A percentile compares a stretch with the other conserved stretches of the same genome.
These are phyloP conservation scores for Callionymus lyra DNA, from an alignment of 2,113 vertebrate species.

Conservation along the genomic window DNA sequence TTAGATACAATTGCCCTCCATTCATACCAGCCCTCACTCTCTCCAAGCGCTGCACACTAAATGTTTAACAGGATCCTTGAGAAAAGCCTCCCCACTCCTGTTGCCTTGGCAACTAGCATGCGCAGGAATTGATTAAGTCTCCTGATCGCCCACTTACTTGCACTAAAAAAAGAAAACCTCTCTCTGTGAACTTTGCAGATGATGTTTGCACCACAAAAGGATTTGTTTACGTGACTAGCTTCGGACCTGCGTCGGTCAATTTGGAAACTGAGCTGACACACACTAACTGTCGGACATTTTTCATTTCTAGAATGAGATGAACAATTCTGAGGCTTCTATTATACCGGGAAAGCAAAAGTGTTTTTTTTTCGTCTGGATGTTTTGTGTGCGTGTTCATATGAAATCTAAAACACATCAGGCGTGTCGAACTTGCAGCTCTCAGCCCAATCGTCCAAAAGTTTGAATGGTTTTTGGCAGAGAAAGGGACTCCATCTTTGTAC, in stretches of 20 bases:
- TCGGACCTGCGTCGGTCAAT: not conserved
- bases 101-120: constrained; percentile 65
- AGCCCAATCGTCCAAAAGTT: no score
- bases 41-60: constrained; percentile 26
- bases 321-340: no score
- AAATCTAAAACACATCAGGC: no score
- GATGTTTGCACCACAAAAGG: constrained; percentile 17
- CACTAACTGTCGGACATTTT: constrained; percentile 4
- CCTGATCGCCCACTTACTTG: constrained; percentile 56
- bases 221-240: no score
- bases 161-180: constrained; percentile 32
- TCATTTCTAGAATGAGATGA: no score
- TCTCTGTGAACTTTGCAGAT: constrained; percentile 34
- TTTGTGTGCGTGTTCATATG: no score
- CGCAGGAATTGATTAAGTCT: constrained; percentile 61
- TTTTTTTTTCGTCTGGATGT: no score
- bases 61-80: constrained; percentile 59
- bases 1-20: constrained; percentile 4
- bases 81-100: constrained; percentile 56
- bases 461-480: no score
- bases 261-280: constrained; percentile 3
- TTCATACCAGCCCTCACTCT: constrained; percentile 11
- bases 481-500: no score
- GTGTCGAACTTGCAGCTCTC: no score
- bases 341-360: no score